Base-by-base conservation (phyloP, 2,797 vertebrate genomes). In the Cyprinella venusta region DNA sequence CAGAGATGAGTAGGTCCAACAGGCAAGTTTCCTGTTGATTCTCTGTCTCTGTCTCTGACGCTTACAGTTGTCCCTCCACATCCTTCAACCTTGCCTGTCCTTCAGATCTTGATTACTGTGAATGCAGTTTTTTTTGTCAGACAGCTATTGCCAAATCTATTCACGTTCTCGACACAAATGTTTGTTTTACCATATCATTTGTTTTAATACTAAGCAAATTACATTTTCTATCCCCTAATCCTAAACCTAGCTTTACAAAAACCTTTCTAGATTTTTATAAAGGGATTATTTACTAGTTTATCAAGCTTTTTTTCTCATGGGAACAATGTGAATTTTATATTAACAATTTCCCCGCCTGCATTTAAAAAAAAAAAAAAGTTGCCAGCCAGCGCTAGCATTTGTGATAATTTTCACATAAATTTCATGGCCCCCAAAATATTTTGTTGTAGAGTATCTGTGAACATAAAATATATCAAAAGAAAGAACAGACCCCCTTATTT, bases 71-170 rank as follows among this genome's bases (percentile, higher is more conserved):
- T 79, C 59, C 76, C 9, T 21, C 74, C 45, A 71, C 61, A 42
- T 61, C 30, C 70, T 64, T 63, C 52, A 80, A 85, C 81, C 79
- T 87, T 87, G 80, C 33, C n/a, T 59, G 78, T 77, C 78, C 80
- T 86, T 84, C 79, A 80, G 79, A 30, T 77, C 64, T 70, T 59
- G 26, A 56, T 85, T 70, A 26, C 71, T 18, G 54, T 8, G n/a
- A 76, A 77, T 67, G 18, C 65, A 63, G 71, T 19, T 83, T 21
- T 83, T 21, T 70, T 24, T 48, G 54, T 76, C 67, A 54, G 74
- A 36, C 26, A 10, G 75, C 52, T 71, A 38, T 83, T 83, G 59
- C 6, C 36, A 50, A 69, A 83, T 77, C 75, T 71, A 45, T 61
- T 54, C 82, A 48, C 30, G 67, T 70, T 48, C 74, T 77, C 63